Conservation (phyloP, 2,888 invertebrate species). For the Eudasyphora cyanicolor region DNA sequence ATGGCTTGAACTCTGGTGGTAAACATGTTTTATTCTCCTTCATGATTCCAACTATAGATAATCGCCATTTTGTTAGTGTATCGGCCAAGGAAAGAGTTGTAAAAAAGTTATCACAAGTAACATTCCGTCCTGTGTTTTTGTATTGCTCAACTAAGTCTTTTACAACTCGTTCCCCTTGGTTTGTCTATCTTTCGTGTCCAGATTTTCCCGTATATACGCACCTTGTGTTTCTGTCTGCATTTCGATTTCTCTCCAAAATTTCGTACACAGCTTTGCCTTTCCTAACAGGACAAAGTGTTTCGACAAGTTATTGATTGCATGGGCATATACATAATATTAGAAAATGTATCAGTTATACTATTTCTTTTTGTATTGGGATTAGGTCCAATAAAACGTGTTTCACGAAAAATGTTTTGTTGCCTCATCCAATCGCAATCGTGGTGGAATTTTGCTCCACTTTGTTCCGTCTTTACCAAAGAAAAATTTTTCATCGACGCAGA, state of each 20-base stretch:
- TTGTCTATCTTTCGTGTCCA: not conserved
- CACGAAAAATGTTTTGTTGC: slow-evolving; percentile 12
- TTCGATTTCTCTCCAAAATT: not conserved
- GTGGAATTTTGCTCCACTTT: slow-evolving; percentile 19
- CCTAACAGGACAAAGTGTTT: slow-evolving; percentile 15
- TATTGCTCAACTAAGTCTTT: not conserved
- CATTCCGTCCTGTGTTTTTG: not conserved
- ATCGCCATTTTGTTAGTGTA: not conserved
- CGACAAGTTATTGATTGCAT: slow-evolving; percentile 23
- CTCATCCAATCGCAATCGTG: not conserved
- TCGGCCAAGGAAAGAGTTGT: not conserved
- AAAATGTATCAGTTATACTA: slow-evolving; percentile 7
- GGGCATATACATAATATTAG: slow-evolving; percentile 1
- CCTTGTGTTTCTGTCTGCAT: slow-evolving; percentile 3
- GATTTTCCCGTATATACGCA: slow-evolving; percentile 6
- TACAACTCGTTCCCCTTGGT: not conserved
- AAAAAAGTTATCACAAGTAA: not conserved
- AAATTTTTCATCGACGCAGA: not conserved
- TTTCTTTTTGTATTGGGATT: not conserved
- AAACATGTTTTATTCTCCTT: slow-evolving; percentile 23
- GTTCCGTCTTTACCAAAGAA: not conserved
- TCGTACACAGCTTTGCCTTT: slow-evolving; percentile 16
- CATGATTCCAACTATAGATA: not conserved
- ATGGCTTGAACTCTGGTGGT: slow-evolving; percentile 18
- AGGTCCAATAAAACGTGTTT: not conserved